Percentiles rank a stretch among this genome's conserved stretches.
Conservation (phyloP, 1,140 invertebrate species). For the Contarinia nasturtii region DNA sequence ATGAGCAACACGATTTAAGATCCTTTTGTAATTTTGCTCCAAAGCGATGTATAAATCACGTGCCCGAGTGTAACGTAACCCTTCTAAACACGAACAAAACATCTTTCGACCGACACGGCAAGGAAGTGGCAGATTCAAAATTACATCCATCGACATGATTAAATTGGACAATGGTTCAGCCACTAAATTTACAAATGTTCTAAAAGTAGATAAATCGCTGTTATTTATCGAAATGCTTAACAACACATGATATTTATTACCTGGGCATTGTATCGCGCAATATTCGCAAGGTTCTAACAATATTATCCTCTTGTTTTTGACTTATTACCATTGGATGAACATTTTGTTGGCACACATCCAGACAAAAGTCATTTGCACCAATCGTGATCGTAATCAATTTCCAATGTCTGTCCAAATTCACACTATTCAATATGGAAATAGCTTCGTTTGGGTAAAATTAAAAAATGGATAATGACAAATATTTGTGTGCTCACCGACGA, state of each 20-base stretch:
- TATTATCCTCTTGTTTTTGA: constrained; percentile 26
- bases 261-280: constrained; percentile 36
- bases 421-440: constrained; percentile 7
- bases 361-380: constrained; percentile 45
- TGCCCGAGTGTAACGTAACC: constrained; percentile 3
- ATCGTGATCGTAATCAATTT: constrained; percentile 44
- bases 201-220: neutral
- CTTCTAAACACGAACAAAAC: constrained; percentile 27
- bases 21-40: neutral
- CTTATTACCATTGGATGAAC: constrained; percentile 17
- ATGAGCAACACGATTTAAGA: constrained; percentile 1
- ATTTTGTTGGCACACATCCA: constrained; percentile 27
- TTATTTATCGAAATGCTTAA: neutral
- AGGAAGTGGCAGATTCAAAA: constrained; percentile 7
- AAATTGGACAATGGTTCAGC: constrained; percentile 24
- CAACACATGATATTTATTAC: neutral
- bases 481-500: constrained; percentile 8
- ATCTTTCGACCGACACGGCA: constrained; percentile 15
- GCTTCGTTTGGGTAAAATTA: neutral
- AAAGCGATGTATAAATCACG: neutral
- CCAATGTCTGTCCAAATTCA: constrained; percentile 37
- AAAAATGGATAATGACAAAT: neutral
- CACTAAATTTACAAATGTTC: constrained; percentile 35
- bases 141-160: neutral
- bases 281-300: constrained; percentile 29